Evolutionary conservation across 2,797 vertebrate genomes (phyloP), one percentile per base, ranked within the genome.

Genomic region (Geotrypetes seraphini): DNA sequence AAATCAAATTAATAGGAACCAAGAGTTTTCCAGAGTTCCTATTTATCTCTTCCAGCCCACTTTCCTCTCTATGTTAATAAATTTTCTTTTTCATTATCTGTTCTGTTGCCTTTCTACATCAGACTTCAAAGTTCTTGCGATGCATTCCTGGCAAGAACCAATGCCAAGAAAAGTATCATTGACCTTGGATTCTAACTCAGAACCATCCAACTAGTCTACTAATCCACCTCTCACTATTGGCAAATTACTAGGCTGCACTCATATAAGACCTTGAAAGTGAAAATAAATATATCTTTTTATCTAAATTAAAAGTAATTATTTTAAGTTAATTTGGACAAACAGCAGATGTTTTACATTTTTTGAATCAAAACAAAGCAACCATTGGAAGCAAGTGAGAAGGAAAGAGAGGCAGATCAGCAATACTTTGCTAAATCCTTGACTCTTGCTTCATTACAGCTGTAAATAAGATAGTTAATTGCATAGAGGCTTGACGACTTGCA

Each of bases 261-360:
- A 24, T 53, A 61, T 39, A 63, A 74, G 80, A 78, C 78, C 78
- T 86, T 84, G 82, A 84, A 73, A 70, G 44, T 43, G 55, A 69
- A 70, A 73, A 71, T 67, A 75, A 73, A 71, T 70, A 59, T 56
- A 74, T 74, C 69, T 60, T 74, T 47, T 81, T 76, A 83, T 85
- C 82, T 83, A 83, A 84, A 86, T 85, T 85, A 75, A 80, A 86
- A 83, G 73, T 80, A 81, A 85, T 86, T 83, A 84, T 85, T 85
- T 79, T 67, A 77, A 81, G 77, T 79, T 81, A 81, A 84, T 85
- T 79, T 83, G 75, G 75, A 79, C 73, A 81, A 81, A 77, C 75
- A 78, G 69, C 83, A 86, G 80, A 85, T 86, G 80, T 79, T 80
- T 79, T 64, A 45, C 64, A 66, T 81, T 79, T 77, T 77, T 73